phyloP scores from a whole-genome alignment of 2,888 invertebrate species.

The Patella depressa region DNA sequence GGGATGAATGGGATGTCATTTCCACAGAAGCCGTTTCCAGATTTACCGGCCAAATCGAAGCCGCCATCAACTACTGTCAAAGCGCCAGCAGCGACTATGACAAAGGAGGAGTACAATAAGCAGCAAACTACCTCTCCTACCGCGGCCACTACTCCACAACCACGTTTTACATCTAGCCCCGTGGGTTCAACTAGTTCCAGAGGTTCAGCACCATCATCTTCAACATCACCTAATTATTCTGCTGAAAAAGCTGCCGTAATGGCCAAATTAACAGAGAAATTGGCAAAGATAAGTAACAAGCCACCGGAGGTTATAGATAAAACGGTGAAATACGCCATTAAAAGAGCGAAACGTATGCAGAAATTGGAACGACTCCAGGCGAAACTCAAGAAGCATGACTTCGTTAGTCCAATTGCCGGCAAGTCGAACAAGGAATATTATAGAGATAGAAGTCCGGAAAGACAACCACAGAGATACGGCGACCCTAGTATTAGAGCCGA shows the following conservation, averaged over 20 bases:
- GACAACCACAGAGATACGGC: constrained; percentile 6
- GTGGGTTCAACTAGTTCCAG: constrained; percentile 1
- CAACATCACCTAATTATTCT: neutral
- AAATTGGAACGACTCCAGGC: neutral
- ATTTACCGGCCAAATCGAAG: neutral
- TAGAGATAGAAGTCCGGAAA: constrained; percentile 1
- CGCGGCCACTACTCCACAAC: neutral
- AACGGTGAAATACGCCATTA: neutral
- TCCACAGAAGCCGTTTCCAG: neutral
- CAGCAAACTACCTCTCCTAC: neutral
- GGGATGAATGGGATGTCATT: constrained; percentile 3
- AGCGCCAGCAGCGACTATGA: constrained; percentile 6
- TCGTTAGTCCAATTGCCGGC: neutral
- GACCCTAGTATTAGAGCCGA: neutral
- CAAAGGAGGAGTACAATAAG: constrained; percentile 1
- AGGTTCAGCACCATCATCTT: neutral
- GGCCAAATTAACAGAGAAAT: constrained; percentile 10
- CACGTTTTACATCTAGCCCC: constrained; percentile 5
- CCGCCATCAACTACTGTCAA: neutral
- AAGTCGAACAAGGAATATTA: constrained; percentile 6
- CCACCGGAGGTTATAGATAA: constrained; percentile 6
- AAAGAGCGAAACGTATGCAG: constrained; percentile 3
- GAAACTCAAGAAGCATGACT: neutral
- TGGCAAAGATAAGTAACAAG: neutral
- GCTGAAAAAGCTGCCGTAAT: constrained; percentile 6